Conservation (phyloP, 2,797 vertebrate genomes). For the Scolopax rusticola region DNA sequence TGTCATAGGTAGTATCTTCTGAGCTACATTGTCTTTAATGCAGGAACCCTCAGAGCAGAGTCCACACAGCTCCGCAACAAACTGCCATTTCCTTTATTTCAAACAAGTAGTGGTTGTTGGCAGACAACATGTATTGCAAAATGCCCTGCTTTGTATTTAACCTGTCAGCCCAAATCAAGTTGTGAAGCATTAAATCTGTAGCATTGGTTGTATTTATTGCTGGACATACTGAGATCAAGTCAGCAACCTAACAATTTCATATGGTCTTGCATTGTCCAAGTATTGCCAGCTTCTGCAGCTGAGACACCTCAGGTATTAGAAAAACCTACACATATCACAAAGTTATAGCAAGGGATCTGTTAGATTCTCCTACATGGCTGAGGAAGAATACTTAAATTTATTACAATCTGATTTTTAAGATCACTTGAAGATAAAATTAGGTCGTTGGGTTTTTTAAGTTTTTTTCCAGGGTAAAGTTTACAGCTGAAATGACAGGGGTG, state of each 20-base stretch:
- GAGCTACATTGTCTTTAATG: not conserved
- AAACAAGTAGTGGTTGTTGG: not conserved
- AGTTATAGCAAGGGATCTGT: not conserved
- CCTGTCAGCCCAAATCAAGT: not conserved
- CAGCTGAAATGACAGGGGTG: not conserved
- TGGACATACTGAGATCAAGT: not conserved
- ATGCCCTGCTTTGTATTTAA: not conserved
- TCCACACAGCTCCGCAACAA: not conserved
- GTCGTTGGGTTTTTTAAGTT: rapidly evolving
- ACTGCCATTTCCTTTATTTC: not conserved
- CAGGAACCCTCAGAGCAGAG: not conserved
- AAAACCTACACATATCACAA: not conserved
- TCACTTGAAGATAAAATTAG: not conserved
- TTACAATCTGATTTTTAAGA: not conserved
- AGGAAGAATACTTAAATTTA: not conserved
- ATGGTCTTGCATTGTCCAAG: not conserved
- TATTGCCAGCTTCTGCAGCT: not conserved
- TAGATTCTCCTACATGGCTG: not conserved
- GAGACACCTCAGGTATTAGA: not conserved
- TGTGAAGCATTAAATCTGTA: not conserved
- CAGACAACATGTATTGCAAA: not conserved
- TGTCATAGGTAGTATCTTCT: not conserved
- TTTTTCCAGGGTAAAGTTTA: not conserved
- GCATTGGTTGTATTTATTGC: not conserved
- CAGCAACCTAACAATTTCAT: not conserved